phyloP scores from a whole-genome alignment of 1,140 invertebrate genomes.

The Hylaeus volcanicus region DNA sequence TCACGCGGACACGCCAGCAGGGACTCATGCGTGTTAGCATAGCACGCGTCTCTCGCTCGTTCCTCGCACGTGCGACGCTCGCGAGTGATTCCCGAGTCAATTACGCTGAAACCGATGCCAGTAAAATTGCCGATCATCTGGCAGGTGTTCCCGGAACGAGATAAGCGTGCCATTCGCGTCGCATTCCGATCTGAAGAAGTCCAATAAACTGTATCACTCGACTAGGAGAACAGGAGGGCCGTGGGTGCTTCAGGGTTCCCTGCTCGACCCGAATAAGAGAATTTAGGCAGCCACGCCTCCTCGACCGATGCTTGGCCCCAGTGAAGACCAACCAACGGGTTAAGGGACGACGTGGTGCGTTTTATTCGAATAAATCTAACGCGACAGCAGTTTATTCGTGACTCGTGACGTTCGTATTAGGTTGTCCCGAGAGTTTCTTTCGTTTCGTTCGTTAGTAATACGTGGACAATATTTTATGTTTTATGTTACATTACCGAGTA shows the following conservation, averaged over 20 bases:
- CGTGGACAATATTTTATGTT: too few species aligned
- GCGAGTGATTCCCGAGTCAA: neutral
- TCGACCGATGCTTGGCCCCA: neutral
- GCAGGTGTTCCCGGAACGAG: neutral
- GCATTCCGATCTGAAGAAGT: constrained; percentile 76
- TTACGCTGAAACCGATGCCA: neutral
- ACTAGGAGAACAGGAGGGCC: constrained; percentile 69
- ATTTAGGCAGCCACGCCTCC: constrained; percentile 31
- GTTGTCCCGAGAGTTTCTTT: too few species aligned
- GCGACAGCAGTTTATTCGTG: too few species aligned
- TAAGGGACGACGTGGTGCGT: too few species aligned
- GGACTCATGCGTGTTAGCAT: neutral
- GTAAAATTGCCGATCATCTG: constrained; percentile 1
- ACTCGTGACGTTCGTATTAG: too few species aligned
- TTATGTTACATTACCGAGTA: too few species aligned
- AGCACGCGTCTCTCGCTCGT: neutral
- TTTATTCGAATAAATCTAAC: too few species aligned
- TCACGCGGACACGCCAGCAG: neutral
- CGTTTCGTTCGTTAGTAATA: too few species aligned
- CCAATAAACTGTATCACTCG: constrained; percentile 78
- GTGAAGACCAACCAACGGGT: too few species aligned
- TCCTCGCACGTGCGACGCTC: neutral
- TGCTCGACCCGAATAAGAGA: neutral
- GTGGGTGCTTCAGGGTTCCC: constrained; percentile 37
- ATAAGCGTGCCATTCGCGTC: constrained; percentile 65